Conservation (phyloP, 2,888 invertebrate genomes). For the Drosophila fungiperda region DNA sequence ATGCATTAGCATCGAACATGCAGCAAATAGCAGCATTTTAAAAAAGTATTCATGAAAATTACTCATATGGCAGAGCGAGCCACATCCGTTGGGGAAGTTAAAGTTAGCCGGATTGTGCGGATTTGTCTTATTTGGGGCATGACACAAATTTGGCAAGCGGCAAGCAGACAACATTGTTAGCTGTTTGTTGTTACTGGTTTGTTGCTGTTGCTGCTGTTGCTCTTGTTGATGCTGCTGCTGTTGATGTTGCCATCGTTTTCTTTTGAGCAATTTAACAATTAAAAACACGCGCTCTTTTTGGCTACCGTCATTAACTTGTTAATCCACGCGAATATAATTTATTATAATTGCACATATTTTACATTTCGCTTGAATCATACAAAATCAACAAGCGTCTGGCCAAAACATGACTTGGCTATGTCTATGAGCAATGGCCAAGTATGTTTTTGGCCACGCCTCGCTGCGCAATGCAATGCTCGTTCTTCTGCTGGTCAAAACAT, state of each 20-base stretch:
- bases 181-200: background rate
- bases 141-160: constrained; percentile 75
- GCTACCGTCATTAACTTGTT: constrained; percentile 76
- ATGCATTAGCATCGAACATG: constrained; percentile 56
- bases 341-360: constrained; percentile 76
- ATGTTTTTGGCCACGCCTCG: constrained; percentile 42
- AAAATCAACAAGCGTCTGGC: constrained; percentile 34
- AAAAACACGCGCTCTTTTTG: constrained; percentile 79
- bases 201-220: constrained; percentile 8
- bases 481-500: constrained; percentile 42
- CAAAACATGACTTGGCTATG: constrained; percentile 28
- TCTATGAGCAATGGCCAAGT: constrained; percentile 36
- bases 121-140: constrained; percentile 79
- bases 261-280: constrained; percentile 78
- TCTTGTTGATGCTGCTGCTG: background rate
- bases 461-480: constrained; percentile 58
- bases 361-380: constrained; percentile 70
- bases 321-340: constrained; percentile 80
- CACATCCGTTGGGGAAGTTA: constrained; percentile 66
- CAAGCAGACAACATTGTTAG: constrained; percentile 33
- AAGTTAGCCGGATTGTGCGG: constrained; percentile 65
- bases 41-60: constrained; percentile 36
- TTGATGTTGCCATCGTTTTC: constrained; percentile 52
- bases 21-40: constrained; percentile 21
- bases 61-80: constrained; percentile 43